Evolutionary conservation across 1,140 invertebrate genomes (phyloP), one percentile per base, ranked within the genome.

Genomic region (Drepana arcuata): DNA sequence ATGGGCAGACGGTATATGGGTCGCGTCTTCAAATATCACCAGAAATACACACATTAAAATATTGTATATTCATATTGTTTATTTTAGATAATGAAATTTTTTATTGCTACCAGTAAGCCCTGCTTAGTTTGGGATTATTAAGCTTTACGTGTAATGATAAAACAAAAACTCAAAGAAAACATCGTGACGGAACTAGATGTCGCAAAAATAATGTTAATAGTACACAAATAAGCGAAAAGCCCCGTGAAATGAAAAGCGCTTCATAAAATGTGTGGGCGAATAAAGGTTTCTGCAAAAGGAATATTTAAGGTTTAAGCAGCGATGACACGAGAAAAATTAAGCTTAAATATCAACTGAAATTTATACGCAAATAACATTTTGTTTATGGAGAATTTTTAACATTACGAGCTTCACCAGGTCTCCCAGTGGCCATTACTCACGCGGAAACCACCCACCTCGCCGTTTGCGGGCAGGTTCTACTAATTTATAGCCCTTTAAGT

Each of bases 401-500:
- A 65, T 72, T 61, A 56, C 52, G 33, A 42, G 49, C 36, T 40
- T 56, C 56, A 48, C 48, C 51, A 52, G 59, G 52, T 57, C 58
- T 61, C 61, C 52, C 46, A 38, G 56, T 53, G 50, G 57, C 74
- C 67, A 79, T 79, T 75, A 79, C 34, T 79, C 71, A 78, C 70
- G 56, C 52, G 52, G 54, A 49, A 66, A 67, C 63, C 70, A 62
- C 66, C 70, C 62, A 75, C 65, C 69, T 73, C 58, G 60, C 58
- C 62, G 48, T 73, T 71, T 68, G 71, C 57, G 74, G 74, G 55
- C 61, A 71, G 60, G 66, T 50, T 46, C 56, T 49, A 48, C 62
- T 75, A 79, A 79, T 79, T 75, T 79, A 79, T 75, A 42, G 50
- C 51, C 56, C 62, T 70, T 67, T 72, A 70, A 78, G 66, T 74